phyloP scores from a whole-genome alignment of 64 coral and sea anemone genomes.

The Porites australiensis region DNA sequence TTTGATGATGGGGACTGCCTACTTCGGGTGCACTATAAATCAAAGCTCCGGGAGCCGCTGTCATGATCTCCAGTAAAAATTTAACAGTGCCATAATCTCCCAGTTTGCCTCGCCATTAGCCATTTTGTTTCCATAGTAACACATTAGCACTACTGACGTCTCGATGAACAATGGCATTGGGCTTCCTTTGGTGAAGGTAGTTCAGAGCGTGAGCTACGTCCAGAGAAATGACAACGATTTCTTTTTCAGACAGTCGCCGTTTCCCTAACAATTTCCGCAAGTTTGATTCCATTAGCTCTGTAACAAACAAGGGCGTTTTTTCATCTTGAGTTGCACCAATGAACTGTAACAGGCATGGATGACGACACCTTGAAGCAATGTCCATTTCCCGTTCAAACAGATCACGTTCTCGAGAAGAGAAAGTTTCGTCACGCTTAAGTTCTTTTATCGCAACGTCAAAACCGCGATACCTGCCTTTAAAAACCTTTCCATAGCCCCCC shows the following conservation, averaged over 20 bases:
- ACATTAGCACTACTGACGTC: conserved; percentile 69
- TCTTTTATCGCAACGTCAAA: conserved; percentile 36
- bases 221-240: conserved; percentile 27
- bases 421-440: not conserved
- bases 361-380: conserved; percentile 58
- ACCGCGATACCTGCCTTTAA: conserved; percentile 23
- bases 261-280: conserved; percentile 5
- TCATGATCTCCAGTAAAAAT: conserved; percentile 7
- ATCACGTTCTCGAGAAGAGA: not conserved
- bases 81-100: conserved; percentile 65
- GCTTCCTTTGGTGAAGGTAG: conserved; percentile 49
- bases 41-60: not conserved
- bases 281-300: conserved; percentile 66
- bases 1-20: too few species aligned
- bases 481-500: conserved; percentile 30
- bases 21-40: not conserved
- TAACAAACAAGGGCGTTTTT: conserved; percentile 22
- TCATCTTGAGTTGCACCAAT: conserved; percentile 65
- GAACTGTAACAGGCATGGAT: conserved; percentile 67
- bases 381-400: conserved; percentile 52
- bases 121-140: conserved; percentile 43
- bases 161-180: conserved; percentile 59
- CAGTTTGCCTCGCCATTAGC: conserved; percentile 43
- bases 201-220: conserved; percentile 44
- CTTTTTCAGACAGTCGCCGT: not conserved